Percentiles rank a stretch among this genome's conserved stretches.
phyloP scores from a whole-genome alignment of 2,888 invertebrate species.

The Drosophila basisetae region DNA sequence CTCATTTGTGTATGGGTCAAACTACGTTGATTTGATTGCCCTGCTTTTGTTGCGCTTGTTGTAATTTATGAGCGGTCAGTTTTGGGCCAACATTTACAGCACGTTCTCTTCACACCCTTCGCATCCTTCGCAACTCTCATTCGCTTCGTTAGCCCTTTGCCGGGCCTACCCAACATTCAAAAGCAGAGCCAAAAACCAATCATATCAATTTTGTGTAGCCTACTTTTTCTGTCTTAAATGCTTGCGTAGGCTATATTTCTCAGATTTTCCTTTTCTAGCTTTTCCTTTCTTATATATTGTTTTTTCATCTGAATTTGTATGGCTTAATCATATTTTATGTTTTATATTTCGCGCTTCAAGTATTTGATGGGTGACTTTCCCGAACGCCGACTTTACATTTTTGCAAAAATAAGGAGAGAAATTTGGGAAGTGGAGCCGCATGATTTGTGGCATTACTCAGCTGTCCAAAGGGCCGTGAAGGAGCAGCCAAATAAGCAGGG shows the following conservation, averaged over 20 bases:
- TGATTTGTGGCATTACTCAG: conserved; percentile 61
- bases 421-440: neutral
- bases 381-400: conserved; percentile 18
- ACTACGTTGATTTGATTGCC: conserved; percentile 62
- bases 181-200: conserved; percentile 63
- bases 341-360: conserved; percentile 73
- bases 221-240: conserved; percentile 46
- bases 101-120: neutral
- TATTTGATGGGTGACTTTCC: conserved; percentile 55
- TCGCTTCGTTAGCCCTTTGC: conserved; percentile 73
- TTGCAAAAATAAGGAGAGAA: conserved; percentile 14
- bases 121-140: conserved; percentile 20
- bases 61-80: conserved; percentile 78
- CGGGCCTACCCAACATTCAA: conserved; percentile 38
- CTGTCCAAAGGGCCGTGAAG: conserved; percentile 52
- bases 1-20: conserved; percentile 66
- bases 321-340: conserved; percentile 80
- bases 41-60: conserved; percentile 40
- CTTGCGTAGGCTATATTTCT: conserved; percentile 57
- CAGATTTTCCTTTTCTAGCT: conserved; percentile 14
- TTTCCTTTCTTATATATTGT: neutral
- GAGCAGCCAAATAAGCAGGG: conserved; percentile 26
- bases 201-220: conserved; percentile 60
- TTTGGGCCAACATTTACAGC: conserved; percentile 38
- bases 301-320: conserved; percentile 47